Conservation (phyloP, 2,797 vertebrate species). For the Amphiprion clarkii region DNA sequence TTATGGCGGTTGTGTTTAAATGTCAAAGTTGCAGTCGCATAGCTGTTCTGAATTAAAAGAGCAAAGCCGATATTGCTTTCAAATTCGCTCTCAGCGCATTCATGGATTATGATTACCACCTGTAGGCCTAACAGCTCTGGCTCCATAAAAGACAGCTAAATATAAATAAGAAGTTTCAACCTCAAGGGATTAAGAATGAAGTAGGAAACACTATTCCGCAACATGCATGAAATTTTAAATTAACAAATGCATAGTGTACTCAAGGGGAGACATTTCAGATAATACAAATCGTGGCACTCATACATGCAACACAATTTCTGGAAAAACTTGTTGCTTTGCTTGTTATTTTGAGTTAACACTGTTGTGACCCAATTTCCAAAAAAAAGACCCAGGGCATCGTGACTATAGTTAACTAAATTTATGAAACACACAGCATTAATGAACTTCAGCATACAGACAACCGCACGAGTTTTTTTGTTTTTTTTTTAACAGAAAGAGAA, state of each 20-base stretch:
- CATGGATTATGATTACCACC: slow-evolving; percentile 50
- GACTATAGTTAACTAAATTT: slow-evolving; percentile 46
- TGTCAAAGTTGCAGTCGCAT: slow-evolving; percentile 39
- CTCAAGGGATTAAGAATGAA: slow-evolving; percentile 45
- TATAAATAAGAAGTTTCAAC: slow-evolving; percentile 36
- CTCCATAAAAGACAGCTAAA: slow-evolving; percentile 32
- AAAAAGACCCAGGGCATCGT: slow-evolving; percentile 27
- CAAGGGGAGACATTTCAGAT: slow-evolving; percentile 4
- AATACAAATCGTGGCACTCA: slow-evolving; percentile 11
- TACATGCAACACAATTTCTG: slow-evolving; percentile 15
- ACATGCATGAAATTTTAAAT: slow-evolving; percentile 44
- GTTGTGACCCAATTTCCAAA: slow-evolving; percentile 59
- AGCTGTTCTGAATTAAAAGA: slow-evolving; percentile 45
- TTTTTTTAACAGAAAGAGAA: slow-evolving; percentile 38
- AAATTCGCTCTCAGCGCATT: slow-evolving; percentile 31
- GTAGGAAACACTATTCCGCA: slow-evolving; percentile 29
- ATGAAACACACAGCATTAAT: slow-evolving; percentile 40
- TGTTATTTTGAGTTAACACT: slow-evolving; percentile 38
- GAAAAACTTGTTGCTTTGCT: slow-evolving; percentile 32
- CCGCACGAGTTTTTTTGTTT: slow-evolving; percentile 23
- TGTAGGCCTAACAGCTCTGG: slow-evolving; percentile 44
- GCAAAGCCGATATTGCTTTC: slow-evolving; percentile 36
- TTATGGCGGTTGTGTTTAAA: slow-evolving; percentile 40
- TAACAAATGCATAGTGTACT: slow-evolving; percentile 41
- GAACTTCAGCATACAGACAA: slow-evolving; percentile 36